Conservation (phyloP, 2,888 invertebrate genomes). For the Prionchulus punctatus region DNA sequence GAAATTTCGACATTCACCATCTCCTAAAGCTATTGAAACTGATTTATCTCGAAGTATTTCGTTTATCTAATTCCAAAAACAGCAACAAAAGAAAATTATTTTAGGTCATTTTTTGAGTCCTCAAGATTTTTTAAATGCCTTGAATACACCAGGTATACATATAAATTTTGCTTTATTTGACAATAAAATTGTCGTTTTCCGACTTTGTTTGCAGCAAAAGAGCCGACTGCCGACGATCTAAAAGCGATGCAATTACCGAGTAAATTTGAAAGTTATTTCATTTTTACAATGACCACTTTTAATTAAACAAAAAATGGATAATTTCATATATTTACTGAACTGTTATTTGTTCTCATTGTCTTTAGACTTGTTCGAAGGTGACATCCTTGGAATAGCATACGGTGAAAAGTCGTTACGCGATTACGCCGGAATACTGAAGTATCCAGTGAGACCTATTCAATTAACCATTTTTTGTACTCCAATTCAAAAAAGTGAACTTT, state of each 20-base stretch:
- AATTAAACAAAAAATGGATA: neutral
- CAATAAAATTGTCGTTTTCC: neutral
- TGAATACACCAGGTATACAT: slow-evolving; percentile 4
- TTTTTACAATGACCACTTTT: neutral
- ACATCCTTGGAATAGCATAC: slow-evolving; percentile 38
- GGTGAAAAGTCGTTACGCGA: slow-evolving; percentile 18
- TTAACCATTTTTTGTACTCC: neutral
- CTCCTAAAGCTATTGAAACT: too few relatives aligned
- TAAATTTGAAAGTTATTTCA: neutral
- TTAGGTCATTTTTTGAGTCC: slow-evolving; percentile 8
- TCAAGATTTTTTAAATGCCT: slow-evolving; percentile 7
- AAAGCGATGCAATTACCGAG: slow-evolving; percentile 11
- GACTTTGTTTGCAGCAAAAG: slow-evolving; percentile 3
- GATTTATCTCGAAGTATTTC: too few relatives aligned
- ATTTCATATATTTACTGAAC: neutral
- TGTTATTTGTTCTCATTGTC: neutral
- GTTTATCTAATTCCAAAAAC: too few relatives aligned
- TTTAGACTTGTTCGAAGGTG: slow-evolving; percentile 46
- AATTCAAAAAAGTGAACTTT: too few relatives aligned
- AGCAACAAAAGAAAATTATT: neutral
- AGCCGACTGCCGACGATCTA: slow-evolving; percentile 7
- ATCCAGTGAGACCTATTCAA: slow-evolving; percentile 15
- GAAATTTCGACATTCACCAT: too few relatives aligned
- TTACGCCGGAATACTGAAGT: slow-evolving; percentile 19
- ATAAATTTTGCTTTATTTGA: neutral